These are phyloP conservation scores for Hirtodrosophila duncani DNA, from an alignment of 2,888 invertebrate species.

Conservation along the genomic window DNA sequence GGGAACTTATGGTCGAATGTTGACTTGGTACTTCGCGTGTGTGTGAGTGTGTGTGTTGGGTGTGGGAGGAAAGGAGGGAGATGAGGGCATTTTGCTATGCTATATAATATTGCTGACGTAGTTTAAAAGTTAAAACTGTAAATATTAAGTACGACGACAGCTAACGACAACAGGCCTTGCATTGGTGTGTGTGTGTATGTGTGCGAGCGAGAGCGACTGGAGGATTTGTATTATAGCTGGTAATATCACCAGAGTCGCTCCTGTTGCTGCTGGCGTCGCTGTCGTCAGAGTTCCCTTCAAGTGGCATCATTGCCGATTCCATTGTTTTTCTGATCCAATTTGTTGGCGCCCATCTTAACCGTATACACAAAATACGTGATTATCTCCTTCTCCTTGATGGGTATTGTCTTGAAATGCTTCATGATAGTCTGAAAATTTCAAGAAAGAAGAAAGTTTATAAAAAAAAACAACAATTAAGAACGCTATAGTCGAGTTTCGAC, in stretches of 20 bases:
- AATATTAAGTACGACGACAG: no score
- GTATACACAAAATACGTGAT: constrained; percentile 97
- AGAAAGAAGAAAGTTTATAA: constrained; percentile 18
- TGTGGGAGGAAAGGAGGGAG: no score
- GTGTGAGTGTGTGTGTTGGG: no score
- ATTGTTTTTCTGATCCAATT: constrained; percentile 78
- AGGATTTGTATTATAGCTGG: no score
- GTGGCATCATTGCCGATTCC: constrained; percentile 77
- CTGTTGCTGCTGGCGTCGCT: constrained; percentile 14
- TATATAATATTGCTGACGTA: no score
- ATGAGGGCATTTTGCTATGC: no score
- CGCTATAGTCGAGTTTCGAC: not conserved
- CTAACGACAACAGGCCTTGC: no score
- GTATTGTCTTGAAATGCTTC: constrained; percentile 97
- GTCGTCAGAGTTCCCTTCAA: constrained; percentile 40
- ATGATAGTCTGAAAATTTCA: constrained; percentile 88
- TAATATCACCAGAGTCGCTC: constrained; percentile 10
- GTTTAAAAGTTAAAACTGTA: no score
- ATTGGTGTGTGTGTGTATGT: no score
- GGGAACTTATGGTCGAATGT: no score
- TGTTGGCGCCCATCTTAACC: constrained; percentile 89
- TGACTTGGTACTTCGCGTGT: no score
- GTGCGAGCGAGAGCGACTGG: no score
- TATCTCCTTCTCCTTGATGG: constrained; percentile 96
- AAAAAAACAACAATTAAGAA: not conserved